These are phyloP conservation scores for Acanthornis magna DNA, from an alignment of 2,797 vertebrate species.

Conservation along the genomic window DNA sequence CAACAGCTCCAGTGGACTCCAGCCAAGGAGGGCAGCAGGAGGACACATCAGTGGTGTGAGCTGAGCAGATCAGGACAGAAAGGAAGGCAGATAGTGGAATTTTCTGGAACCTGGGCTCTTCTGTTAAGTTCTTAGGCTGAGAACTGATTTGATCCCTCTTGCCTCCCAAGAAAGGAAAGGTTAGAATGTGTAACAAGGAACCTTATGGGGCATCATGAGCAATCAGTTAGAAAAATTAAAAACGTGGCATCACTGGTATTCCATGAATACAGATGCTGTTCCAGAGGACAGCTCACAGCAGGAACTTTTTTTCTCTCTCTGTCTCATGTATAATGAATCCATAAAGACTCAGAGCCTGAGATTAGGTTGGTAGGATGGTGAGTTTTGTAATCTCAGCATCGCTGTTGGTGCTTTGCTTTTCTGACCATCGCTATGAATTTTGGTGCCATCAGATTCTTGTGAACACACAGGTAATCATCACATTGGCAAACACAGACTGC, in stretches of 20 bases:
- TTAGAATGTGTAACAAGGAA: background rate
- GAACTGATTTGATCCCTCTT: background rate
- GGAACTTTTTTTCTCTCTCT: background rate
- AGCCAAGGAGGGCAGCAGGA: background rate
- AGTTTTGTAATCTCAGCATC: background rate
- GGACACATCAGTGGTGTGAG: background rate
- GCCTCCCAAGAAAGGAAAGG: fast-evolving
- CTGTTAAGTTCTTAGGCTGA: background rate
- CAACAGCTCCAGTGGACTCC: background rate
- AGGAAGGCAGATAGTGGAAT: background rate
- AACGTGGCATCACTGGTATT: background rate
- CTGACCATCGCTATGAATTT: background rate
- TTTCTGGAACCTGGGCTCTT: background rate
- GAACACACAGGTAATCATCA: background rate
- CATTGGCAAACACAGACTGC: background rate
- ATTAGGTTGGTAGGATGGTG: background rate
- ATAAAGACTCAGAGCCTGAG: background rate
- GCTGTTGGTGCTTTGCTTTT: background rate
- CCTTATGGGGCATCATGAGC: background rate
- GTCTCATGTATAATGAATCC: background rate
- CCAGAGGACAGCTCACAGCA: background rate
- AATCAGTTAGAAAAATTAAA: background rate
- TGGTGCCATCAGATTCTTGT: background rate
- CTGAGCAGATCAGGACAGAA: background rate
- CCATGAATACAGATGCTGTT: background rate